Evolutionary conservation across 2,797 vertebrate genomes (phyloP), one percentile per base, ranked within the genome.

Genomic region (Leptatherina wallacei): DNA sequence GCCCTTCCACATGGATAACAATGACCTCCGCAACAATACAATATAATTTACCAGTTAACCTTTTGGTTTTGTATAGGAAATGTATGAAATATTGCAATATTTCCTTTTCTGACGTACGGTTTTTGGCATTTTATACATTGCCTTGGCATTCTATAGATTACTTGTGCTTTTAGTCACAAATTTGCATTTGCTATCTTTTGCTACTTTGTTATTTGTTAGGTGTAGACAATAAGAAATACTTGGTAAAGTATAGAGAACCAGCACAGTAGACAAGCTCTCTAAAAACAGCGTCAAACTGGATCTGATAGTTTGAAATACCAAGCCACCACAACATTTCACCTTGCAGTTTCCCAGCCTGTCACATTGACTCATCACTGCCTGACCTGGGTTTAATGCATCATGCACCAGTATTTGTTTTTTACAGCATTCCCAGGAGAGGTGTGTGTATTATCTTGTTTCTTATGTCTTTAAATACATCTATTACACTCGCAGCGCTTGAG

Each of bases 341-440:
- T 36, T 30, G 51, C 83, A 79, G 80, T 76, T 91, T 90, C 81
- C 71, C 85, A 78, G 27, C 52, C 2, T 30, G 27, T 30, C 27
- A 69, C 69, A 12, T 2, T 87, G 81, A 88, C 55, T 91, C 85
- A 87, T 69, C 61, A 1, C 20, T 52, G 70, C 42, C 59, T 70
- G 55, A 75, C 67, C 81, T 61, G 58, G 32, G 72, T 83, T 80
- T 64, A 69, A 36, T 14, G 6, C 24, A 0, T 8, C 0, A 20
- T 18, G 51, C 32, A 24, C 36, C 22, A 8, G 1, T 35, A 54
- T 87, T 44, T 81, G 47, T 79, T 80, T 75, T 78, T 68, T 0
- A 35, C 71, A 49, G 77, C 86, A 89, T 91, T 91, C 88, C 81
- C 87, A 85, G 68, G 65, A 82, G 76, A 85, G 85, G 84, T 78